Evolutionary conservation across 2,797 vertebrate species (phyloP), one percentile per base, ranked within the genome.

Genomic region (Halcyon badia): DNA sequence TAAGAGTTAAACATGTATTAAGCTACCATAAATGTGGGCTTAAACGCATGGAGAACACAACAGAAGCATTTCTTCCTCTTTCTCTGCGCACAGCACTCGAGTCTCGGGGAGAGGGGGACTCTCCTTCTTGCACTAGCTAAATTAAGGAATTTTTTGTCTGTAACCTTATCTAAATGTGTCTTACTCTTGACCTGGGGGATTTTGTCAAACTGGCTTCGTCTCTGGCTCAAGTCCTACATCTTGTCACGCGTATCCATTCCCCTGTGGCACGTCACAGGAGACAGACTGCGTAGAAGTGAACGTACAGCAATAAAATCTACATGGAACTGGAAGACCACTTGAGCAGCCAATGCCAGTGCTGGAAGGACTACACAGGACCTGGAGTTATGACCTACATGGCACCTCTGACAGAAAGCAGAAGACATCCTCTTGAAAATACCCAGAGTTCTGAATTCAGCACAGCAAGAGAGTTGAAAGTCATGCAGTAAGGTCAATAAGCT

Each of bases 151-250:
- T 75, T 85, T 89, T 57, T 81, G 76, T n/a, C 68, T 61, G 76
- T 24, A 92, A 95, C 73, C 62, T 95, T 84, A 76, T 78, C 94
- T 83, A 33, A 57, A 77, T 58, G 82, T 90, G 66, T 87, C 83
- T 56, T 57, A 44, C 73, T 83, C 88, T 58, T 77, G 84, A 79
- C 71, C 6, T 48, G 68, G 66, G 90, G 94, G 73, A 82, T 90
- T 94, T 52, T 76, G 92, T 87, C 88, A 90, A 94, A 76, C 76
- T 95, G 91, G 65, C 13, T 89, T 83, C 2, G 0, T 14, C 26
- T 71, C 90, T 96, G 94, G 83, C 94, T 95, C 28, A 1, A 65
- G 71, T 76, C 78, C 86, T 88, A 57, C 85, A 60, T 51, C 88
- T 89, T 72, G 87, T 89, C 89, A 48, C 37, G 51, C 25, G 39